Base-by-base conservation (phyloP, 2,888 invertebrate genomes). In the Sabellastarte sp. region DNA sequence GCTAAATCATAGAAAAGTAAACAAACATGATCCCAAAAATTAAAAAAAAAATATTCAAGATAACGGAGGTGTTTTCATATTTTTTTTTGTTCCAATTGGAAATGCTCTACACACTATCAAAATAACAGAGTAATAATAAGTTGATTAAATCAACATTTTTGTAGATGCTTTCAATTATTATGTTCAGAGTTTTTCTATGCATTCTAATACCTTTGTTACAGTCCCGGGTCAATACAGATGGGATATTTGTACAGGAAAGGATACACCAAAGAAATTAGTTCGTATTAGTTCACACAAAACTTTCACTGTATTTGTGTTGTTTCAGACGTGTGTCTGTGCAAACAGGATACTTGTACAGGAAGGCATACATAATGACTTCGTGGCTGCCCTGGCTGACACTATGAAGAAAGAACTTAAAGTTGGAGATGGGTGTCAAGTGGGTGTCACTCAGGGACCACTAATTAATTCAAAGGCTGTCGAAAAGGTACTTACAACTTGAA, bases 321-420 rank as follows among this genome's bases (percentile, higher is more conserved):
- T 57, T 29, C 79, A 97, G 87, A 93, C 99, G 0, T 99, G 99
- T 84, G 90, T 99, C 3, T 92, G 95, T 64, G 90, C 97, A 0
- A 99, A 99, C 82, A 87, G 95, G 32, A 71, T 84, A 24, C 68
- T 82, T 30, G 80, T 84, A 0, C 84, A 84, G 61, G 80, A 74
- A 69, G 87, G 88, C 61, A 84, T 97, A 31, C 91, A 90, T 83
- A 91, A 95, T 70, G 80, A 88, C 73, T 98, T 97, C 86, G 87
- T 95, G 0, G 83, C 86, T 1, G 89, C 89, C 73, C 87, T 98
- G 57, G 87, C 88, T 53, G 85, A 86, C 26, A 88, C 87, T 59
- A 91, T 96, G 68, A 84, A 87, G 62, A 81, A 86, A 1, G 87
- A 88, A 56, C 87, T 97, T 66, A 88, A 90, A 67, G 86, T 95